Base-by-base conservation (phyloP, 2,113 vertebrate genomes). In the Malurus elegans region DNA sequence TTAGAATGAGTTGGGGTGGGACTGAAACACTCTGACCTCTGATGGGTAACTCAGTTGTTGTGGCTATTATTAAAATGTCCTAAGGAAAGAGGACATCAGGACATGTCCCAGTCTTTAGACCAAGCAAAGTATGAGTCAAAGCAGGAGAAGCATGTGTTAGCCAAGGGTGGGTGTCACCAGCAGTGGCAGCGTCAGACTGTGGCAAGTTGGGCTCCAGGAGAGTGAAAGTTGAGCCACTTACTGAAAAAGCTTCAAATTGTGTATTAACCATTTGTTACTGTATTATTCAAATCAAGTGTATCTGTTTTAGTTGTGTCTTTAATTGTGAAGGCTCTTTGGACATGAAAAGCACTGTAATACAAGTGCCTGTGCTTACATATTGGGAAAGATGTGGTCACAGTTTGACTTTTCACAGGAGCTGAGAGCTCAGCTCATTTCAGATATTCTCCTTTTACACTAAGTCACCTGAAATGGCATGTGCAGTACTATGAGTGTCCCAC, bases 381-480 rank as follows among this genome's bases (percentile, higher is more conserved):
- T n/a, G 7, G 38, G 28, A 29, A 58, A 73, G 17, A 40, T 73
- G 76, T 87, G 70, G 24, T 66, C 19, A 36, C 28, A 48, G 19
- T 14, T 14, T 60, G n/a, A 72, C 15, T 62, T 87, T 51, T 42
- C 9, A 13, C 7, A 23, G 71, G 24, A 75, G 9, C 73, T 3
- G 2, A 54, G 50, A 70, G 3, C 8, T 66, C 62, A 47, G 18
- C 61, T 93, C 51, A 32, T 91, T 87, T 89, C 57, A 72, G 70
- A 32, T 45, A 29, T 51, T 76, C 31, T 85, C 7, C 29, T 29
- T 88, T 76, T 58, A 18, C 5, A 10, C 25, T 26, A 53, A 24
- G 34, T 50, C 70, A 91, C 54, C n/a, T 87, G 78, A 86, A 92
- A 73, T 76, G 17, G 14, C 50, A 64, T 9, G 13, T 78, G 83